Evolutionary conservation across 2,113 vertebrate genomes (phyloP).

Genomic region (Smithornis capensis): DNA sequence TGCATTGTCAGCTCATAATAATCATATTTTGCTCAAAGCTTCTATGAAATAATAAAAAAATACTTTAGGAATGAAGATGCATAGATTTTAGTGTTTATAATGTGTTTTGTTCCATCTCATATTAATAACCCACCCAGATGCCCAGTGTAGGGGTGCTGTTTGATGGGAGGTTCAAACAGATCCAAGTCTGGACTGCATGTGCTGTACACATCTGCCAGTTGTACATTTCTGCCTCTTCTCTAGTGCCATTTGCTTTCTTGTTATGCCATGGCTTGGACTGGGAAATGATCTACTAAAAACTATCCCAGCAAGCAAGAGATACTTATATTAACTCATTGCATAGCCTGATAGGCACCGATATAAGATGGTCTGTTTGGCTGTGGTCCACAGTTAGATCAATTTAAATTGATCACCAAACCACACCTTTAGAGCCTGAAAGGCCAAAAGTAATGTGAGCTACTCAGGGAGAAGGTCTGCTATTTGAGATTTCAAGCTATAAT

Average conservation of each 20-base stretch:
- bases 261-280: neutral
- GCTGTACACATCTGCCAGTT: neutral
- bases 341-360: neutral
- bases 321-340: neutral
- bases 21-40: neutral
- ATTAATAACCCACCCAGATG: slow-evolving; percentile 20
- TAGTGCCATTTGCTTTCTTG: neutral
- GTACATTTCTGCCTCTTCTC: neutral
- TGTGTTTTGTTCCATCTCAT: slow-evolving; percentile 7
- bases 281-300: neutral
- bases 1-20: neutral
- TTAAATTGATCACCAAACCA: slow-evolving; percentile 39
- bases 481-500: neutral
- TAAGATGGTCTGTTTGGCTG: neutral
- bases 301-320: neutral
- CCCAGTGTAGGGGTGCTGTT: neutral
- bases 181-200: neutral
- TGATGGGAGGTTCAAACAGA: neutral
- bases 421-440: slow-evolving; percentile 7
- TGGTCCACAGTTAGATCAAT: neutral
- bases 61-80: neutral
- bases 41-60: neutral
- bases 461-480: neutral
- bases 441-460: neutral
- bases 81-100: slow-evolving; percentile 21